phyloP scores from a whole-genome alignment of 2,113 vertebrate genomes.

The Miniopterus natalensis region DNA sequence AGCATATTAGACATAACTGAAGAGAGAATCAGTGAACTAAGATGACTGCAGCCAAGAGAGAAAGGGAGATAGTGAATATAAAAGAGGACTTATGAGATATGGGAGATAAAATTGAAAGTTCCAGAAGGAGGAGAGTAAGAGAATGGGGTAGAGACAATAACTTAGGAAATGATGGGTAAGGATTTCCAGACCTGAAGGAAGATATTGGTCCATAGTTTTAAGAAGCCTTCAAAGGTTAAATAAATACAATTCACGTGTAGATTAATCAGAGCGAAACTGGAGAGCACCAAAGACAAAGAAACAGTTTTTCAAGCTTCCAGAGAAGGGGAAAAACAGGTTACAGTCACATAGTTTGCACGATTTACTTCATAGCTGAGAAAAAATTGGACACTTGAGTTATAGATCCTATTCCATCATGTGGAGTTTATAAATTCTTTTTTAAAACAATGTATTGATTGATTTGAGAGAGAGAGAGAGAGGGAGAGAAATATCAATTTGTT shows the following conservation, averaged over 20 bases:
- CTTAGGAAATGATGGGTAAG: conserved; percentile 4
- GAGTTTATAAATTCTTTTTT: background rate
- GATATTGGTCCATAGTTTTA: background rate
- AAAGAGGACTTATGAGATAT: background rate
- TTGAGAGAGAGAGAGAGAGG: background rate
- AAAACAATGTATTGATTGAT: background rate
- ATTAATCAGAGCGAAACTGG: background rate
- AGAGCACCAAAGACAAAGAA: background rate
- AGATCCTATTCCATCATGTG: background rate
- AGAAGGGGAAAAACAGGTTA: background rate
- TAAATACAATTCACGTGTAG: background rate
- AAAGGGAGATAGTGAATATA: background rate
- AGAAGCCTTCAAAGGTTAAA: background rate
- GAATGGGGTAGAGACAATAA: background rate
- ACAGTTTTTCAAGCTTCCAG: background rate
- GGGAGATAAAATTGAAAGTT: background rate
- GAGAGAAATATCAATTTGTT: background rate
- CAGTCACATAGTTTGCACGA: background rate
- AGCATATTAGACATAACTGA: background rate
- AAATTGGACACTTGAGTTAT: background rate
- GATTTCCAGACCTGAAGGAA: conserved; percentile 13
- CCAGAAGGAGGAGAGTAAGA: background rate
- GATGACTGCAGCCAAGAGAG: background rate
- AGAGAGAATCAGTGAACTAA: conserved; percentile 1
- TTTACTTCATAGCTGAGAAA: background rate